phyloP scores from a whole-genome alignment of 1,140 invertebrate genomes.

The Andrena cerasifolii region DNA sequence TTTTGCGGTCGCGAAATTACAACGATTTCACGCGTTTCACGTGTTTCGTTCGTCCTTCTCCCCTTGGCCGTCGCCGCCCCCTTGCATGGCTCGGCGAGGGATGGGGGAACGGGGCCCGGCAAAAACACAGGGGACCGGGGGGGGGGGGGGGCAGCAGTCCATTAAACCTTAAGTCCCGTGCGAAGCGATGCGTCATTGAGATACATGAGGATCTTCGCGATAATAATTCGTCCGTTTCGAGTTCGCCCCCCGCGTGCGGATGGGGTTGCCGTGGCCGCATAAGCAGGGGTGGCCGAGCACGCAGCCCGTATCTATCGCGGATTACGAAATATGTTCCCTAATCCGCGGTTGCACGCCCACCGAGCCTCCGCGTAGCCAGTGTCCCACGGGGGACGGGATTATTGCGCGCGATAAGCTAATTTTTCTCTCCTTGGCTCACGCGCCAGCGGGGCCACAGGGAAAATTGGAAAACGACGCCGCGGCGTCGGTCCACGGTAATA shows the following conservation, averaged over 20 bases:
- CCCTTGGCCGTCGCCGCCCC: not conserved
- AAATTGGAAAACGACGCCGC: slow-evolving; percentile 61
- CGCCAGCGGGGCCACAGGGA: slow-evolving; percentile 13
- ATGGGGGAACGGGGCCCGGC: not conserved
- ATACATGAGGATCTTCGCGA: slow-evolving; percentile 77
- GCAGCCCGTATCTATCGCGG: slow-evolving; percentile 63
- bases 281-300: slow-evolving; percentile 45
- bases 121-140: slow-evolving; percentile 6
- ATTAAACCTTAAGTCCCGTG: slow-evolving; percentile 82
- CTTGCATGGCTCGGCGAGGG: no score
- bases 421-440: slow-evolving; percentile 60
- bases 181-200: slow-evolving; percentile 80
- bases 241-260: slow-evolving; percentile 23
- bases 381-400: slow-evolving; percentile 73
- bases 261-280: slow-evolving; percentile 25
- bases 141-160: slow-evolving; percentile 62
- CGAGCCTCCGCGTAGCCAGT: not conserved
- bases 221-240: slow-evolving; percentile 76
- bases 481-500: slow-evolving; percentile 50
- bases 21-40: slow-evolving; percentile 52
- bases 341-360: slow-evolving; percentile 75
- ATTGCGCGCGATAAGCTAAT: slow-evolving; percentile 80
- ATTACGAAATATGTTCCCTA: slow-evolving; percentile 81
- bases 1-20: slow-evolving; percentile 34
- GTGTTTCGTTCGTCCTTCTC: slow-evolving; percentile 5